Conservation (phyloP, 2,888 invertebrate species). For the Calliphora vomitoria region DNA sequence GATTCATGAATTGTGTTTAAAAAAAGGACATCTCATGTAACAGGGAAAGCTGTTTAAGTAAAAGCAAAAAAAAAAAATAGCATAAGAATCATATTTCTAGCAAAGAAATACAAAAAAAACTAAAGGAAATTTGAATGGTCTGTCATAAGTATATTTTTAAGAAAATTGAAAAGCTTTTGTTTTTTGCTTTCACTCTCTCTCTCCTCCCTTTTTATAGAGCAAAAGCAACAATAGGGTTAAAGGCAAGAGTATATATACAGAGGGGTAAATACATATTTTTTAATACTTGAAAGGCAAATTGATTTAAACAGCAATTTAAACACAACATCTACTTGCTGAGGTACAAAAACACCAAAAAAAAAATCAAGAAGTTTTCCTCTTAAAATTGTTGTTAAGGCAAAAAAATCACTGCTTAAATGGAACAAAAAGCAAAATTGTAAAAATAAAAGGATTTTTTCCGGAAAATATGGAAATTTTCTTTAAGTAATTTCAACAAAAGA, state of each 20-base stretch:
- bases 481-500: constrained; percentile 16
- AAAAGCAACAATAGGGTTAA: constrained; percentile 63
- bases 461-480: constrained; percentile 57
- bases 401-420: constrained; percentile 66
- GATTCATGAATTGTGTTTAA: constrained; percentile 74
- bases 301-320: constrained; percentile 63
- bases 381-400: constrained; percentile 49
- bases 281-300: constrained; percentile 62
- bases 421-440: constrained; percentile 29
- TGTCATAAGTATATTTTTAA: constrained; percentile 71
- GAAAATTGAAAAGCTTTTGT: constrained; percentile 72
- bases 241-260: background rate
- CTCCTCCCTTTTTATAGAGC: background rate
- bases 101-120: constrained; percentile 28
- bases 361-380: constrained; percentile 37
- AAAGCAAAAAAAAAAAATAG: constrained; percentile 39
- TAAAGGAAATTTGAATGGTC: constrained; percentile 76
- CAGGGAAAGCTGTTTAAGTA: constrained; percentile 56
- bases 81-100: constrained; percentile 72
- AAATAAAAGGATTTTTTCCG: constrained; percentile 34
- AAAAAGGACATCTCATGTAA: constrained; percentile 71
- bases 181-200: background rate
- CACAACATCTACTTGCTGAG: constrained; percentile 48
- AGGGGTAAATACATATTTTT: constrained; percentile 20
- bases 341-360: background rate